phyloP scores from a whole-genome alignment of 2,113 vertebrate genomes.

The human region DNA sequence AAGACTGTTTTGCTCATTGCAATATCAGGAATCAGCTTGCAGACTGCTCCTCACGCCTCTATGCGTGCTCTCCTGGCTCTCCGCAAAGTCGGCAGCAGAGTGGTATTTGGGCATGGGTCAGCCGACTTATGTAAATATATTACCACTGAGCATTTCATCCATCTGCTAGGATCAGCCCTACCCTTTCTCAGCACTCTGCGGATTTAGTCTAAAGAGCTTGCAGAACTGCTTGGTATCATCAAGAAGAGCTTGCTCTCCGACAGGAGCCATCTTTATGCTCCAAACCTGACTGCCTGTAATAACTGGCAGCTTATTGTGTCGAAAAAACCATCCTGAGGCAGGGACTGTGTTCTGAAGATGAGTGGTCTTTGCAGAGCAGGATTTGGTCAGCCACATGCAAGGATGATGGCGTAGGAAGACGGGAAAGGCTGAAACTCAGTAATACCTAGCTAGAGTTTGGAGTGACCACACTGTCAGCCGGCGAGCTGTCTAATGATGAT shows the following conservation, averaged over 20 bases:
- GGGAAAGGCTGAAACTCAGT: too few species aligned
- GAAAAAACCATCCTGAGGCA: accelerated
- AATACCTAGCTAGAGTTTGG: accelerated
- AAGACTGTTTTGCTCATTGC: background rate
- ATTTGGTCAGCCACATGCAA: accelerated
- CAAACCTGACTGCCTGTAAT: background rate
- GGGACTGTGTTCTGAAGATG: background rate
- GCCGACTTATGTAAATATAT: too few species aligned
- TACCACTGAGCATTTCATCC: background rate
- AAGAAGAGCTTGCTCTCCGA: background rate
- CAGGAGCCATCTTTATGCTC: background rate
- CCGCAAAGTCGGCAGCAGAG: accelerated
- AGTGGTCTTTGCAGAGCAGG: accelerated
- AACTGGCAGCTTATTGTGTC: accelerated
- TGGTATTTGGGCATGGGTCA: accelerated
- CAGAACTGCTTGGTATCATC: too few species aligned
- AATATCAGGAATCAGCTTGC: too few species aligned
- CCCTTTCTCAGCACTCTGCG: background rate
- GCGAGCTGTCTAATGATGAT: accelerated
- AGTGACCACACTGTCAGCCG: accelerated
- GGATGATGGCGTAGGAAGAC: accelerated
- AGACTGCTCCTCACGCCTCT: too few species aligned
- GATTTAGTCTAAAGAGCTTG: background rate
- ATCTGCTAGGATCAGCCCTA: background rate
- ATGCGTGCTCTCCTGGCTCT: background rate